Percentiles rank a stretch among this genome's conserved stretches.
These are phyloP conservation scores for Phrynocephalus guinanensis DNA, from an alignment of 2,797 vertebrate species.

Conservation along the genomic window DNA sequence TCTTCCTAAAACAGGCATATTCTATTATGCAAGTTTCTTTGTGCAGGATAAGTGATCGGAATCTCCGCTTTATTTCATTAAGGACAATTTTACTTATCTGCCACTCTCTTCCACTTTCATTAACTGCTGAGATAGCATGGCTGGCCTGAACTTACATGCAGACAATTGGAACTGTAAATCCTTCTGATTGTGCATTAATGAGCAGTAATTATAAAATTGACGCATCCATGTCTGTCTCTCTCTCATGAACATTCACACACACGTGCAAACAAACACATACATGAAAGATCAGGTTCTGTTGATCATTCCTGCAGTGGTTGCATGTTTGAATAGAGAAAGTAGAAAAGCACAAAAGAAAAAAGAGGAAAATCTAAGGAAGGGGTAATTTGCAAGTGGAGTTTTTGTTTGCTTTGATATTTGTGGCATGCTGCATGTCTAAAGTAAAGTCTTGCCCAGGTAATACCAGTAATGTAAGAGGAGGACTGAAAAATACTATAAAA, in stretches of 20 bases:
- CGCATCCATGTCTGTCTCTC: neutral
- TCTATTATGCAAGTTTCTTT: neutral
- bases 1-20: neutral
- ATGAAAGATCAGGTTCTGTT: neutral
- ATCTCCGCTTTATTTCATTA: slow-evolving; percentile 9
- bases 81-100: neutral
- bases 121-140: neutral
- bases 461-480: neutral
- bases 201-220: neutral
- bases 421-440: neutral
- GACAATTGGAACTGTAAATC: no score
- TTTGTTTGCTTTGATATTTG: neutral
- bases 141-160: no score
- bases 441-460: neutral
- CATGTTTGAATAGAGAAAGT: neutral
- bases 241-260: no score
- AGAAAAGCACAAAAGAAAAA: neutral
- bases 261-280: no score
- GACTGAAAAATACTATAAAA: neutral
- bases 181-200: neutral
- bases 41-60: neutral
- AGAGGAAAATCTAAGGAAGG: neutral
- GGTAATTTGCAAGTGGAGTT: neutral
- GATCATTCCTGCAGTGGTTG: neutral
- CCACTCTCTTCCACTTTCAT: neutral